Evolutionary conservation across 2,888 invertebrate genomes (phyloP).

Genomic region (Leuctra nigra): DNA sequence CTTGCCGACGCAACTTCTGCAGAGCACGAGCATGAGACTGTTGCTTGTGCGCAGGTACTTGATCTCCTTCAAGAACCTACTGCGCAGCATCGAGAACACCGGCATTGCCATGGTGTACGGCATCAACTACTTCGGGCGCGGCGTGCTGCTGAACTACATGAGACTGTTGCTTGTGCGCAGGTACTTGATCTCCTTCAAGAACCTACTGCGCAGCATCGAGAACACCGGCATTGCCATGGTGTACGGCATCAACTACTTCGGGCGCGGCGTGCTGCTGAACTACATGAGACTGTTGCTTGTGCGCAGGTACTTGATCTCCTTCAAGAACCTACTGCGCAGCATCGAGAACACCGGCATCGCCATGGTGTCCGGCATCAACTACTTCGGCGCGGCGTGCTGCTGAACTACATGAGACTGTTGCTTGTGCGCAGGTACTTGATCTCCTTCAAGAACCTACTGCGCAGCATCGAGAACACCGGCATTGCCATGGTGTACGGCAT

Average conservation of each 20-base stretch:
- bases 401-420: slow-evolving; percentile 57
- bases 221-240: slow-evolving; percentile 82
- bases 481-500: slow-evolving; percentile 83
- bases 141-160: slow-evolving; percentile 58
- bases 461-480: slow-evolving; percentile 81
- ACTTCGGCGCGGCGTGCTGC: slow-evolving; percentile 72
- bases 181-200: slow-evolving; percentile 80
- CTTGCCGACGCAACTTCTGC: too few species aligned
- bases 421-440: slow-evolving; percentile 74
- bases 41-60: slow-evolving; percentile 74
- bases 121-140: slow-evolving; percentile 79
- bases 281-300: too few species aligned
- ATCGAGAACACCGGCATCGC: slow-evolving; percentile 84
- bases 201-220: slow-evolving; percentile 77
- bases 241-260: slow-evolving; percentile 81
- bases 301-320: slow-evolving; percentile 75
- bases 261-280: slow-evolving; percentile 61
- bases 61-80: slow-evolving; percentile 79
- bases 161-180: too few species aligned
- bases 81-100: slow-evolving; percentile 80
- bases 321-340: slow-evolving; percentile 79
- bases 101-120: slow-evolving; percentile 83
- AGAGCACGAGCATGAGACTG: too few species aligned
- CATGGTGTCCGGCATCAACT: slow-evolving; percentile 80
- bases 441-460: slow-evolving; percentile 79